A percentile compares a stretch with the other conserved stretches of the same genome.
Conservation (phyloP, 2,888 invertebrate genomes). For the Ceraclea dissimilis region DNA sequence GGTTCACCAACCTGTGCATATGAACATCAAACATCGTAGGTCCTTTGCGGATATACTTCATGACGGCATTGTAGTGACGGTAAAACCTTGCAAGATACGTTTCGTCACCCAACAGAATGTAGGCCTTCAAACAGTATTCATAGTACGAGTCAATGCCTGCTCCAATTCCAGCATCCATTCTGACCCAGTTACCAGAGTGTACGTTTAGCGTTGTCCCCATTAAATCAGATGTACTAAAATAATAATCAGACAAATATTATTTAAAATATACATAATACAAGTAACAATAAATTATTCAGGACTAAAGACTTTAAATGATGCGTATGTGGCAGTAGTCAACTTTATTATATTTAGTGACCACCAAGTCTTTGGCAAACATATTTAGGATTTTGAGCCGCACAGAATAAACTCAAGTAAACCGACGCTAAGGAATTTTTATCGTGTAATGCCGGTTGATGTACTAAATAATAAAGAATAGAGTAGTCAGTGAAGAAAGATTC, state of each 20-base stretch:
- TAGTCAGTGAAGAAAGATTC: no score
- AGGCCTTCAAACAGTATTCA: slow-evolving; percentile 96
- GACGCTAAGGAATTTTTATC: no score
- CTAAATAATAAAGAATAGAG: no score
- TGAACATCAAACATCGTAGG: slow-evolving; percentile 93
- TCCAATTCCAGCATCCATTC: slow-evolving; percentile 96
- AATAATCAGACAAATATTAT: neutral
- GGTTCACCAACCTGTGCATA: slow-evolving; percentile 64
- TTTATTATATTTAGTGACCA: no score
- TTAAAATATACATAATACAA: no score
- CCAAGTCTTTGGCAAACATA: no score
- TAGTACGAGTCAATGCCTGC: slow-evolving; percentile 99
- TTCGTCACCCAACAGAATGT: slow-evolving; percentile 89
- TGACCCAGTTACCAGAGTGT: slow-evolving; percentile 97
- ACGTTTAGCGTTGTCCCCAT: slow-evolving; percentile 97
- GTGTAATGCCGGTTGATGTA: no score
- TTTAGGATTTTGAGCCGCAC: no score
- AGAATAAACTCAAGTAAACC: no score
- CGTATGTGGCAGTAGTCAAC: no score
- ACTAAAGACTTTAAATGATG: no score
- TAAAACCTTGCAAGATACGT: slow-evolving; percentile 91
- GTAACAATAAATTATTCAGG: no score
- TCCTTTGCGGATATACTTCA: slow-evolving; percentile 95
- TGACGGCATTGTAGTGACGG: slow-evolving; percentile 89
- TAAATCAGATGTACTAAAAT: slow-evolving; percentile 61